Conservation (phyloP, 2,888 invertebrate genomes). For the Drepana falcataria region DNA sequence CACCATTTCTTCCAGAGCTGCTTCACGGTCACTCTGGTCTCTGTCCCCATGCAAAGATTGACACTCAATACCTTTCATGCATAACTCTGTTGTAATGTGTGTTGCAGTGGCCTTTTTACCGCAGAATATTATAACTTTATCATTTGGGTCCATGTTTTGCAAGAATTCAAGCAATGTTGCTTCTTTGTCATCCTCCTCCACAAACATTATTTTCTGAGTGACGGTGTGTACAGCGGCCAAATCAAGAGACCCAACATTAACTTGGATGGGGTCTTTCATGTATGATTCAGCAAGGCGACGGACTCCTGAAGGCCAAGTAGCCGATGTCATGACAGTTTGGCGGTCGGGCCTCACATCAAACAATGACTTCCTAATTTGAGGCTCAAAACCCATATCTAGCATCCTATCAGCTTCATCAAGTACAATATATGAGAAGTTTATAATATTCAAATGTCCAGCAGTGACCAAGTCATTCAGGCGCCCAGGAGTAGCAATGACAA, state of each 20-base stretch:
- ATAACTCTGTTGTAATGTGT: slow-evolving; percentile 88
- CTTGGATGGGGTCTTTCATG: slow-evolving; percentile 93
- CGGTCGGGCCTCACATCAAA: slow-evolving; percentile 90
- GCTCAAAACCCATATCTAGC: slow-evolving; percentile 93
- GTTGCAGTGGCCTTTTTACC: slow-evolving; percentile 91
- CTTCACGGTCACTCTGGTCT: slow-evolving; percentile 87
- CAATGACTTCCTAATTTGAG: slow-evolving; percentile 90
- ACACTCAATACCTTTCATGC: slow-evolving; percentile 82
- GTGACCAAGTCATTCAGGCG: slow-evolving; percentile 93
- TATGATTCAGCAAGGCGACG: slow-evolving; percentile 90
- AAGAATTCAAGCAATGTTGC: slow-evolving; percentile 84
- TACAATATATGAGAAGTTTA: slow-evolving; percentile 90
- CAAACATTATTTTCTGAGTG: slow-evolving; percentile 86
- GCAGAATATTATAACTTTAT: slow-evolving; percentile 95
- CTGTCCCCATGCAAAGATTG: slow-evolving; percentile 94
- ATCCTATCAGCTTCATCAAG: slow-evolving; percentile 95
- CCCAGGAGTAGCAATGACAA: slow-evolving; percentile 97
- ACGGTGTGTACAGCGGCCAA: slow-evolving; percentile 94
- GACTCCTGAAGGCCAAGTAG: slow-evolving; percentile 96
- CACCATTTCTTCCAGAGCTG: slow-evolving; percentile 90
- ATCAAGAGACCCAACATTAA: slow-evolving; percentile 92
- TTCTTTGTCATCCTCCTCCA: slow-evolving; percentile 85
- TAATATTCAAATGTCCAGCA: slow-evolving; percentile 84
- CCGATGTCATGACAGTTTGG: slow-evolving; percentile 98
- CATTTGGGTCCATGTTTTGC: slow-evolving; percentile 82